Conservation (phyloP, 2,113 vertebrate genomes). For the Aspiorhynchus laticeps region DNA sequence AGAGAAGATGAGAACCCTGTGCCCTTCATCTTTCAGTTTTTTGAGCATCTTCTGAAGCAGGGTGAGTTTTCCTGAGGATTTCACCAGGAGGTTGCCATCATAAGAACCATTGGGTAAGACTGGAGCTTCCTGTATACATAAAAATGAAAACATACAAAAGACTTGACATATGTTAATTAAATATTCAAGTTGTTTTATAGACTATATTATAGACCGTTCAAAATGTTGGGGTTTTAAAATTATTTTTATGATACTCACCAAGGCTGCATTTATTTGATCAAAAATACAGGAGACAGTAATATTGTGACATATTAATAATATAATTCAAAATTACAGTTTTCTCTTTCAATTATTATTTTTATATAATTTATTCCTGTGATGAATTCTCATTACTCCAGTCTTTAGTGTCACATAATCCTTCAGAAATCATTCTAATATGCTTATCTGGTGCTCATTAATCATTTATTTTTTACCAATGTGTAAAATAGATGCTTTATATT, state of each 20-base stretch:
- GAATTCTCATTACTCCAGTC: neutral
- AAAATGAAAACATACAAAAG: neutral
- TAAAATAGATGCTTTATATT: neutral
- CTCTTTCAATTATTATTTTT: neutral
- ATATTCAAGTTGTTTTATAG: neutral
- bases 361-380: neutral
- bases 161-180: neutral
- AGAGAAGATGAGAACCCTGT: constrained; percentile 96
- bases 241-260: neutral
- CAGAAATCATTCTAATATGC: neutral
- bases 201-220: neutral
- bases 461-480: neutral
- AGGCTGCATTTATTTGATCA: neutral
- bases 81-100: constrained; percentile 91
- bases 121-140: constrained; percentile 86
- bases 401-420: neutral
- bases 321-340: neutral
- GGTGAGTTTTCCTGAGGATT: constrained; percentile 96
- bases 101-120: constrained; percentile 96
- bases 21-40: constrained; percentile 91
- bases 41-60: constrained; percentile 97
- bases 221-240: neutral
- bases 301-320: neutral
- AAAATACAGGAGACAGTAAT: neutral
- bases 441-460: neutral